Conservation (phyloP, 1,140 invertebrate genomes). For the Philotrypesis tridentata region DNA sequence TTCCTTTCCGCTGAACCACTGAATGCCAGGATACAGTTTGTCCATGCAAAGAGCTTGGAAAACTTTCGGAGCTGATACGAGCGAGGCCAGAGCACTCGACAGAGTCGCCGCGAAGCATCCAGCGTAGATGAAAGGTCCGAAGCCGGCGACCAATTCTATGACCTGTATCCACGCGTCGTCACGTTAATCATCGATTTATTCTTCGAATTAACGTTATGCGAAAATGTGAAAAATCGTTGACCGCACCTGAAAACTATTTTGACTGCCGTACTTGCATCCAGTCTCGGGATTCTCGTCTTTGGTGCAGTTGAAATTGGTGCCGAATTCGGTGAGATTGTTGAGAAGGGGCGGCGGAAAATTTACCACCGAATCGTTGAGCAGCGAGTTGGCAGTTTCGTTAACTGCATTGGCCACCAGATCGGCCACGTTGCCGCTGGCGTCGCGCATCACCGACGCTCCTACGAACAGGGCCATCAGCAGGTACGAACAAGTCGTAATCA, state of each 20-base stretch:
- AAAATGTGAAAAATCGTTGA: neutral
- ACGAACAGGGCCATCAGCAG: slow-evolving; percentile 86
- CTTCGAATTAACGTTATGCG: neutral
- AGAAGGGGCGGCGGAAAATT: neutral
- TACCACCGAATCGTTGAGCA: slow-evolving; percentile 26
- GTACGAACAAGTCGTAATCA: slow-evolving; percentile 89
- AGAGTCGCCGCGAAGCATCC: slow-evolving; percentile 98
- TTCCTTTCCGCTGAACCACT: slow-evolving; percentile 94
- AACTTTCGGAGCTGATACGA: slow-evolving; percentile 96
- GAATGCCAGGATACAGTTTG: slow-evolving; percentile 93
- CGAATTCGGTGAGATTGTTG: slow-evolving; percentile 58
- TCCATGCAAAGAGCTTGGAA: slow-evolving; percentile 97
- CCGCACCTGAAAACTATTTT: slow-evolving; percentile 86
- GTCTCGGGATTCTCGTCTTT: slow-evolving; percentile 44
- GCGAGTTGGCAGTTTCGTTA: slow-evolving; percentile 27
- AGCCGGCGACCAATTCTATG: slow-evolving; percentile 91
- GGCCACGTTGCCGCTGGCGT: slow-evolving; percentile 82
- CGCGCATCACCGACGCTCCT: slow-evolving; percentile 82
- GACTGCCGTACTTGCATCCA: slow-evolving; percentile 83
- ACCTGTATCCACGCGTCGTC: slow-evolving; percentile 76
- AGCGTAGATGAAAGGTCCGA: slow-evolving; percentile 94
- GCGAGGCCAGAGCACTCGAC: slow-evolving; percentile 94
- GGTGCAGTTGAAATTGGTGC: slow-evolving; percentile 68
- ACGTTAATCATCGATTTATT: neutral
- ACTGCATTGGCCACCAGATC: slow-evolving; percentile 69